These are phyloP conservation scores for Caenorhabditis sp. DNA, from an alignment of 2,888 invertebrate species.

Conservation along the genomic window DNA sequence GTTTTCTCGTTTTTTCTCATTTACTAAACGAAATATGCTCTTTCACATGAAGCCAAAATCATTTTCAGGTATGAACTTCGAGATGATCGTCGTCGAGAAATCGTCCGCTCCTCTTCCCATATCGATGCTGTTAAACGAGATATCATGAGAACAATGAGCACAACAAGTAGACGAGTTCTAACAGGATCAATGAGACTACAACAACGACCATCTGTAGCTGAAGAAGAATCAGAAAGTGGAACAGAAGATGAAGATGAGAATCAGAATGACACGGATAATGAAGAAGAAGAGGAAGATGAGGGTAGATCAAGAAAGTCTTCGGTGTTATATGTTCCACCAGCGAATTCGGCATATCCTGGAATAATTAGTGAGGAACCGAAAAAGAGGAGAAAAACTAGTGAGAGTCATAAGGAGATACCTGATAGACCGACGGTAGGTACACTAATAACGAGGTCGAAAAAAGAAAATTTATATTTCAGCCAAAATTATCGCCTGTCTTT, in stretches of 20 bases:
- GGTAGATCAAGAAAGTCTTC: constrained; percentile 37
- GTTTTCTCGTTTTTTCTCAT: no score
- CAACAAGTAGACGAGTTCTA: constrained; percentile 34
- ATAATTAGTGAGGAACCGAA: constrained; percentile 40
- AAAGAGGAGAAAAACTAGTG: constrained; percentile 2
- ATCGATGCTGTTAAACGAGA: constrained; percentile 74
- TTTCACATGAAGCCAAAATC: no score
- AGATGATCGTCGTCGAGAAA: constrained; percentile 74
- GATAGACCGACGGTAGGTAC: constrained; percentile 30
- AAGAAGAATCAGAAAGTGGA: constrained; percentile 40
- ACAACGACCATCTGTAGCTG: constrained; percentile 52
- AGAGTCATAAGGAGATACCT: constrained; percentile 17
- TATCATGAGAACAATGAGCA: constrained; percentile 72
- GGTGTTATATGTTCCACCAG: constrained; percentile 37
- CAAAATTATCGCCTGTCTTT: constrained; percentile 20
- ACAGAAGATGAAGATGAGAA: neutral
- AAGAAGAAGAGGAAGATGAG: constrained; percentile 8
- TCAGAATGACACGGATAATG: neutral
- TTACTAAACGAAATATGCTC: no score
- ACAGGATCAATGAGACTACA: constrained; percentile 38
- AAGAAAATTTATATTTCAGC: no score
- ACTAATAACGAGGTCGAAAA: no score
- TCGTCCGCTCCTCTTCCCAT: constrained; percentile 73
- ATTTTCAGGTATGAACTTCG: constrained; percentile 74
- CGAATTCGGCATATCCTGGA: constrained; percentile 36